A percentile compares a stretch with the other conserved stretches of the same genome.
Conservation (phyloP, 2,888 invertebrate species). For the Sericinus montela region DNA sequence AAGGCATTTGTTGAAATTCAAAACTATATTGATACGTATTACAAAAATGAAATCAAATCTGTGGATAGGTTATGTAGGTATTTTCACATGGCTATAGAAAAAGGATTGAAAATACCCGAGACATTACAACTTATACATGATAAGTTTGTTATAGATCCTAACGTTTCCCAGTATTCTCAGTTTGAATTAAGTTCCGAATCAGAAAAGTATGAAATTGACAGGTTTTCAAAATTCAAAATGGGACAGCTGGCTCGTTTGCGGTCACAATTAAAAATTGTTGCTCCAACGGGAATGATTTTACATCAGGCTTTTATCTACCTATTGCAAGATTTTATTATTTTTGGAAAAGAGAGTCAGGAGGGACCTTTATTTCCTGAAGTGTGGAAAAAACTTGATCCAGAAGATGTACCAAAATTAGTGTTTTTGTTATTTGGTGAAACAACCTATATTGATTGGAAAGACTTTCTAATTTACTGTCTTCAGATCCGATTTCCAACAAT, state of each 20-base stretch:
- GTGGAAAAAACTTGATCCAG: constrained; percentile 64
- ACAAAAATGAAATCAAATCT: constrained; percentile 63
- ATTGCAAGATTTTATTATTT: constrained; percentile 72
- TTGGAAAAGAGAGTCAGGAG: constrained; percentile 62
- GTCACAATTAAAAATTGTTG: constrained; percentile 58
- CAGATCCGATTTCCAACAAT: constrained; percentile 75
- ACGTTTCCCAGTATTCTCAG: constrained; percentile 53
- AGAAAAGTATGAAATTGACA: constrained; percentile 35
- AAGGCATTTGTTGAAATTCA: constrained; percentile 67
- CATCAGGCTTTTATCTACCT: constrained; percentile 71
- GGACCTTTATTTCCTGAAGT: constrained; percentile 49
- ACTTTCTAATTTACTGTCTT: constrained; percentile 81
- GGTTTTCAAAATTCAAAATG: constrained; percentile 53
- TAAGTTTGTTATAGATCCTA: constrained; percentile 68
- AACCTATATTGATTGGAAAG: constrained; percentile 81
- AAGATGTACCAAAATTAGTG: constrained; percentile 63
- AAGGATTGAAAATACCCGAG: constrained; percentile 61
- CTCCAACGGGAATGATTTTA: constrained; percentile 59
- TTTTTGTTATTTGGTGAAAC: constrained; percentile 73
- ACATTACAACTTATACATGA: constrained; percentile 69
- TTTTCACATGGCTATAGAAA: constrained; percentile 74
- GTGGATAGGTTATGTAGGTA: constrained; percentile 73
- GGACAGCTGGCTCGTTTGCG: constrained; percentile 55
- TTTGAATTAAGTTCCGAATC: constrained; percentile 20
- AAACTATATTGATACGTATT: constrained; percentile 62